Conservation (phyloP, 2,888 invertebrate species). For the Tachystola acroxantha region DNA sequence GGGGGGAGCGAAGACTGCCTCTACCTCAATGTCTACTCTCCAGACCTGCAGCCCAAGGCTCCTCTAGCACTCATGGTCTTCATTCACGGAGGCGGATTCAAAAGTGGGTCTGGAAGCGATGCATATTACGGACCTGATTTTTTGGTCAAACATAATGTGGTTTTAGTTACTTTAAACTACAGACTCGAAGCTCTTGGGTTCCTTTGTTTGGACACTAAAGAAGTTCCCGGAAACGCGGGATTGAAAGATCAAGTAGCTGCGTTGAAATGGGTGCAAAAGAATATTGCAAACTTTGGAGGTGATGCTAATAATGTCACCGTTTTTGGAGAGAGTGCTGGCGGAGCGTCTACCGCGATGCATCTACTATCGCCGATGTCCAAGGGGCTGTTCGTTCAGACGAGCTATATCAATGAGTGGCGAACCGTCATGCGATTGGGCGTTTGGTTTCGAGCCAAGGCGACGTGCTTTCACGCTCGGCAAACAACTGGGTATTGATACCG, state of each 20-base stretch:
- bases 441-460: conserved; percentile 56
- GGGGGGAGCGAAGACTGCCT: conserved; percentile 47
- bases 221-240: conserved; percentile 48
- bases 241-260: conserved; percentile 50
- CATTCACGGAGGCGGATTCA: conserved; percentile 45
- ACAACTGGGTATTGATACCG: conserved; percentile 22
- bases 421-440: conserved; percentile 75
- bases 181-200: conserved; percentile 45
- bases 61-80: conserved; percentile 45
- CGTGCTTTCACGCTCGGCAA: conserved; percentile 25
- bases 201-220: conserved; percentile 37
- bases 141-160: conserved; percentile 34
- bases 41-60: conserved; percentile 22
- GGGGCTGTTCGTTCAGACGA: conserved; percentile 32
- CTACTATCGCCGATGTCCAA: conserved; percentile 33
- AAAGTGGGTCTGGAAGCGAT: conserved; percentile 38
- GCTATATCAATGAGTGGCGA: conserved; percentile 83
- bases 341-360: conserved; percentile 22
- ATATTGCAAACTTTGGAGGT: conserved; percentile 37
- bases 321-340: conserved; percentile 40
- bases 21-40: conserved; percentile 49
- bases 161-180: conserved; percentile 51
- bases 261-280: conserved; percentile 37
- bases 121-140: conserved; percentile 42
- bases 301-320: conserved; percentile 37